phyloP scores from a whole-genome alignment of 2,113 vertebrate genomes.

The Oxyura jamaicensis region DNA sequence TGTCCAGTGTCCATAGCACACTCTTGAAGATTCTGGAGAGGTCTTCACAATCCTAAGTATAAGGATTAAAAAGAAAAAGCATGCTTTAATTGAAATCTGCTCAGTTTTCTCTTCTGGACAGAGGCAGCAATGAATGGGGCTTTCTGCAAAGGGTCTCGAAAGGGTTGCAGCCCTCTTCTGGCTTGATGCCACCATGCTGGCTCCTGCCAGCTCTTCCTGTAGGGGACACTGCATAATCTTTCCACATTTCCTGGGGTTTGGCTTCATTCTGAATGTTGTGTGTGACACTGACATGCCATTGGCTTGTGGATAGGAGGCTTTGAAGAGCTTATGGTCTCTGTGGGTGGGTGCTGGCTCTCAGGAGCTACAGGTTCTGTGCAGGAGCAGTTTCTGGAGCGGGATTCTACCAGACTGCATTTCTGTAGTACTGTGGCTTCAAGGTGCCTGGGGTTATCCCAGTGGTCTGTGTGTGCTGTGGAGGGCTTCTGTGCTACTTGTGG shows the following conservation, averaged over 20 bases:
- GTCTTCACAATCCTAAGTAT: fast-evolving
- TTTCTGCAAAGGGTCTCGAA: not conserved
- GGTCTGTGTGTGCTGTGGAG: fast-evolving
- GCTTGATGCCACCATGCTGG: not conserved
- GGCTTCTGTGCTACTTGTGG: not conserved
- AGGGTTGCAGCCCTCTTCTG: not conserved
- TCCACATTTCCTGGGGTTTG: not conserved
- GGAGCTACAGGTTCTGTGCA: not conserved
- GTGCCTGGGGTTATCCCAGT: not conserved
- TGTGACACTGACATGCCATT: not conserved
- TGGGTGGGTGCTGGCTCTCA: not conserved
- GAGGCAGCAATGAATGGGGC: not conserved
- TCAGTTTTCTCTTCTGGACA: not conserved
- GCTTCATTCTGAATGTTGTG: not conserved
- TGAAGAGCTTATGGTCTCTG: not conserved
- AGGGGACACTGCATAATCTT: not conserved
- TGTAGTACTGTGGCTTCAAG: not conserved
- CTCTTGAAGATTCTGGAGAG: not conserved
- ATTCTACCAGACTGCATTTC: not conserved
- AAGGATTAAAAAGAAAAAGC: not conserved
- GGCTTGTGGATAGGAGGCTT: not conserved
- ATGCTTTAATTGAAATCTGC: fast-evolving
- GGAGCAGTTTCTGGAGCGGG: not conserved
- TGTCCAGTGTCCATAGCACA: not conserved
- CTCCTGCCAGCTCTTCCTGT: not conserved